These are phyloP conservation scores for Atta cephalotes DNA, from an alignment of 1,140 invertebrate species.

Conservation along the genomic window DNA sequence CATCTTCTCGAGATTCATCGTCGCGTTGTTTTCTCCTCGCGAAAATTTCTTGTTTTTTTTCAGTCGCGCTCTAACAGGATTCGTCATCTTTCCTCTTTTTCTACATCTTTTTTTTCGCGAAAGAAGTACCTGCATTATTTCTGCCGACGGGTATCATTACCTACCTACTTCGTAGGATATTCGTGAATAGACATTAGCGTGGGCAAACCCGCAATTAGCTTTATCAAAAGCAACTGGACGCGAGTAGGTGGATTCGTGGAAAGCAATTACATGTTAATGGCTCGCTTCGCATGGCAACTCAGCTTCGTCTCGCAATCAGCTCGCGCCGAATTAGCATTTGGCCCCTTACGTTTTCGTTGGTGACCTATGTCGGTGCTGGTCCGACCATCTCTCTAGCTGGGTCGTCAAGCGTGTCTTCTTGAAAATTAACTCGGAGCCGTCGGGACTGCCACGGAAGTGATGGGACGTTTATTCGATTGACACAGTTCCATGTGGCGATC, in stretches of 20 bases:
- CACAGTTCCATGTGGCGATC: background rate
- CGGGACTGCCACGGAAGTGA: conserved; percentile 37
- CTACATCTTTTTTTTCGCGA: conserved; percentile 47
- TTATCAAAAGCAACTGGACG: conserved; percentile 85
- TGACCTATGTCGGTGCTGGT: conserved; percentile 52
- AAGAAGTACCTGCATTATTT: conserved; percentile 75
- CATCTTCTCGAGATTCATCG: background rate
- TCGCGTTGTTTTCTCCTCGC: background rate
- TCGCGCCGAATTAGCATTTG: conserved; percentile 81
- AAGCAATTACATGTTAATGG: conserved; percentile 85
- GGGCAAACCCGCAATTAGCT: conserved; percentile 84
- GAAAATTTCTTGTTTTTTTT: conserved; percentile 26
- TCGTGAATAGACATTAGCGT: conserved; percentile 82
- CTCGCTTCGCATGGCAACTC: conserved; percentile 83
- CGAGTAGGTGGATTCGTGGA: conserved; percentile 84
- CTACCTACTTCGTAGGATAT: conserved; percentile 80
- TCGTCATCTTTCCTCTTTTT: conserved; percentile 36
- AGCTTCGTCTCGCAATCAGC: conserved; percentile 74
- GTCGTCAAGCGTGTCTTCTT: conserved; percentile 58
- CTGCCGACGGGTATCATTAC: conserved; percentile 76
- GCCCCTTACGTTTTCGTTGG: conserved; percentile 73
- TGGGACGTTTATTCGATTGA: conserved; percentile 26
- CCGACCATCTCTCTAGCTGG: conserved; percentile 37
- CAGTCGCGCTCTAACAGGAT: conserved; percentile 30
- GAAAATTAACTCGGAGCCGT: conserved; percentile 39